Percentiles rank a stretch among this genome's conserved stretches.
These are phyloP conservation scores for Stichopus horrens DNA, from an alignment of 53 echinoderm and acorn worm species.

Conservation along the genomic window DNA sequence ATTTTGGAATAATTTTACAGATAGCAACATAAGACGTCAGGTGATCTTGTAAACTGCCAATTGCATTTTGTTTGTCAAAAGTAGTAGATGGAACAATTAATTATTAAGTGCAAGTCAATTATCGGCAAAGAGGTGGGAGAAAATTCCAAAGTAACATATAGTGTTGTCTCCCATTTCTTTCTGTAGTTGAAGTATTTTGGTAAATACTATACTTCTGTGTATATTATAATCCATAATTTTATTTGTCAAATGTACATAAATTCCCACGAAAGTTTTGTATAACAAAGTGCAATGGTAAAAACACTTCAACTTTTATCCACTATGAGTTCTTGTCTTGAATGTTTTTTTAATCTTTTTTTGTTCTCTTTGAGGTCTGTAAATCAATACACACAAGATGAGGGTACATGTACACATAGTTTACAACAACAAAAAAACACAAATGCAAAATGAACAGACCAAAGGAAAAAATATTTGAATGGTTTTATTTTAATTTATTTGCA, in stretches of 20 bases:
- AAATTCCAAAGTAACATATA: too few species aligned
- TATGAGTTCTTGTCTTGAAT: background rate
- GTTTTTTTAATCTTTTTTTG: background rate
- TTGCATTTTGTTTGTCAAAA: too few species aligned
- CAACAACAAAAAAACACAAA: background rate
- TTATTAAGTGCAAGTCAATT: too few species aligned
- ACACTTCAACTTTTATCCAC: background rate
- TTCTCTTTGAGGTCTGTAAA: background rate
- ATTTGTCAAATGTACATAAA: constrained; percentile 1
- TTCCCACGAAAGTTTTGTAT: constrained; percentile 1
- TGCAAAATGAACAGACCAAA: background rate
- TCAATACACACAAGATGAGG: too few species aligned
- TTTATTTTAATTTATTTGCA: constrained; percentile 21
- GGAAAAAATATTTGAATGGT: background rate
- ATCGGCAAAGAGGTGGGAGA: too few species aligned
- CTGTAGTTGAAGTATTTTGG: too few species aligned
- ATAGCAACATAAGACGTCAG: too few species aligned
- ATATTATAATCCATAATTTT: background rate
- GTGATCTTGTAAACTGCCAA: too few species aligned
- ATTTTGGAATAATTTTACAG: too few species aligned
- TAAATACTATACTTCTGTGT: background rate
- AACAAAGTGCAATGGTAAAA: constrained; percentile 26
- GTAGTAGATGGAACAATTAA: too few species aligned
- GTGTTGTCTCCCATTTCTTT: too few species aligned
- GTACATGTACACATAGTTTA: background rate